A percentile compares a stretch with the other conserved stretches of the same genome.
Conservation (phyloP, 2,113 vertebrate genomes). For the Desmodus rotundus region DNA sequence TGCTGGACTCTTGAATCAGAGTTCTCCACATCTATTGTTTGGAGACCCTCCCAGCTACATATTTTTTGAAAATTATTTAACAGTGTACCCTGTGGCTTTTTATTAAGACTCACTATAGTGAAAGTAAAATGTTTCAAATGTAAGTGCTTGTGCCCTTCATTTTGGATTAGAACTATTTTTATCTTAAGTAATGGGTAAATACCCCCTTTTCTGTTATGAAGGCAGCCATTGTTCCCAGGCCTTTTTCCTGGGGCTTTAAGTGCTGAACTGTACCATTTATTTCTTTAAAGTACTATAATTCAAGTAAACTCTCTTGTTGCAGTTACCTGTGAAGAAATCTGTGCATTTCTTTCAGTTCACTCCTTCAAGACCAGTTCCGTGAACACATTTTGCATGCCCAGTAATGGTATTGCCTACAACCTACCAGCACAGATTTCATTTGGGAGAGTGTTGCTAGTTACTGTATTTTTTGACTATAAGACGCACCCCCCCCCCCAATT, state of each 20-base stretch:
- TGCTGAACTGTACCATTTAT: conserved; percentile 30
- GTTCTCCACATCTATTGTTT: neutral
- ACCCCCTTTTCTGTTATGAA: conserved; percentile 47
- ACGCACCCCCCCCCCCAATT: too few relatives aligned
- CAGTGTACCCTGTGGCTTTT: conserved; percentile 42
- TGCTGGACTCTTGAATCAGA: conserved; percentile 41
- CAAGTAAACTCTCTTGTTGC: conserved; percentile 34
- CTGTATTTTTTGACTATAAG: too few relatives aligned
- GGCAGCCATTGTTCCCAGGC: conserved; percentile 33
- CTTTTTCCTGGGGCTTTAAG: conserved; percentile 48
- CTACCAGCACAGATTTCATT: conserved; percentile 35
- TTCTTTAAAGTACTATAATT: conserved; percentile 60
- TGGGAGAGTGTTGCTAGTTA: neutral
- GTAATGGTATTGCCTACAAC: neutral
- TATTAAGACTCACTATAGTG: conserved; percentile 52
- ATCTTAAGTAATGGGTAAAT: conserved; percentile 37
- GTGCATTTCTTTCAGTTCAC: conserved; percentile 25
- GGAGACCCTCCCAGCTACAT: neutral
- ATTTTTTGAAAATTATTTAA: conserved; percentile 35
- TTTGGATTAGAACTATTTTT: conserved; percentile 63
- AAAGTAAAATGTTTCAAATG: conserved; percentile 52
- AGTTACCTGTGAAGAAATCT: conserved; percentile 52
- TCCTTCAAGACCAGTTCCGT: neutral
- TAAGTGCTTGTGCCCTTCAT: conserved; percentile 51
- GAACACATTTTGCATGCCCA: neutral